Percentiles rank a stretch among this genome's conserved stretches.
These are phyloP conservation scores for Aphrophora alni DNA, from an alignment of 2,888 invertebrate genomes.

Conservation along the genomic window DNA sequence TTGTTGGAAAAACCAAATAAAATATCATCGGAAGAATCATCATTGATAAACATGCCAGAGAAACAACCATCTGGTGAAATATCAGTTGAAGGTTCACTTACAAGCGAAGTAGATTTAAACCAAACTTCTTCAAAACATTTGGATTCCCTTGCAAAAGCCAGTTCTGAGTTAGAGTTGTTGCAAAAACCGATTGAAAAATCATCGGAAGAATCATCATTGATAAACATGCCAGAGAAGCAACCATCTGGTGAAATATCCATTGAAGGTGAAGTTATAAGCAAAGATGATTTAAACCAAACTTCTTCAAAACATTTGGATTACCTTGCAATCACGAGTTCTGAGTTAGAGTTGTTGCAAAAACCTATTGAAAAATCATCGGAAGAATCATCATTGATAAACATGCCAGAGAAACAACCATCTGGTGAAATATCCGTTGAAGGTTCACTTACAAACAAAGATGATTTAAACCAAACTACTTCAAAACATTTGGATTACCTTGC, in stretches of 20 bases:
- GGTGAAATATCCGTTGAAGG: too few relatives aligned
- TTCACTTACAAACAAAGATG: not conserved
- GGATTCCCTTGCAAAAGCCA: constrained; percentile 43
- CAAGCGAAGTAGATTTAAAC: not conserved
- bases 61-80: too few relatives aligned
- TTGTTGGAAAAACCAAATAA: too few relatives aligned
- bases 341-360: too few relatives aligned
- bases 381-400: too few relatives aligned
- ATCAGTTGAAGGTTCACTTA: not conserved
- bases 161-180: constrained; percentile 45
- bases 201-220: too few relatives aligned
- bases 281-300: constrained; percentile 18
- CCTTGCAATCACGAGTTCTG: constrained; percentile 45
- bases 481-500: constrained; percentile 40
- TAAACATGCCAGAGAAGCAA: too few relatives aligned
- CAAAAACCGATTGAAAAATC: too few relatives aligned
- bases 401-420: not conserved
- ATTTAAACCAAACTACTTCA: constrained; percentile 12
- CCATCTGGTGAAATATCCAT: not conserved
- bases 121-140: constrained; percentile 21
- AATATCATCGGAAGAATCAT: too few relatives aligned
- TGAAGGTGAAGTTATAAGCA: not conserved
- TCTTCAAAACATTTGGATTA: constrained; percentile 25
- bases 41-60: too few relatives aligned
- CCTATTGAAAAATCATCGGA: too few relatives aligned